Evolutionary conservation across 2,797 vertebrate species (phyloP), one percentile per base, ranked within the genome.

Genomic region (Stomatorhinus walkeri): DNA sequence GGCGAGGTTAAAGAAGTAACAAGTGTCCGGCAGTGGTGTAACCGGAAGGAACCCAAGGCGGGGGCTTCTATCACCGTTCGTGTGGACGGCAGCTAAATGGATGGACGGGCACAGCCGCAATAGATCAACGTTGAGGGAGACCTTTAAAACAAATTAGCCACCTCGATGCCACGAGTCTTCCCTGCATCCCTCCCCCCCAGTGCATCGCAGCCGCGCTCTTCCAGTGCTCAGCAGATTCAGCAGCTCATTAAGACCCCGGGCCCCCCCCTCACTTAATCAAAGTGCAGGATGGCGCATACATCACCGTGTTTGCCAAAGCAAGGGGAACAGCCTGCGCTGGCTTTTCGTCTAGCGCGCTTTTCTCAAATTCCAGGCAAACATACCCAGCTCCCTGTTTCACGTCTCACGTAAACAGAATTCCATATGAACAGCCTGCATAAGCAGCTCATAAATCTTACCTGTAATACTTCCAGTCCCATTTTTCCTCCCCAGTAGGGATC

Each of bases 121-220:
- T 86, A 14, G 85, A 86, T 54, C 85, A 86, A 86, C 85, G 49
- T n/a, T 86, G 85, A 86, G 51, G 85, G 85, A 56, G 85, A 86
- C 85, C 85, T 86, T 86, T 86, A 54, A 16, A 86, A 86, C 51
- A 86, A 86, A 86, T 86, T 86, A 56, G 49, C 24, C 85, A 36
- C 14, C 9, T 24, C 46, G 16, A 86, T 36, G 85, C 24, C 48
- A 51, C 24, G 14, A 40, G 46, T 52, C 24, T 72, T 72, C 24
- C 10, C 64, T 72, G 4, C 64, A 68, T 68, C 12, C 36, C 2
- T 4, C 4, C 0, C 2, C 22, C 46, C 22, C 2, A 0, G 19
- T 7, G 14, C 19, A 4, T 84, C 46, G 40, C 46, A 4, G 83
- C 43, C 1, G 0, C 46, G 4, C 5, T 32, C 3, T 5, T 85